Evolutionary conservation across 2,113 vertebrate species (phyloP).

Genomic region (Nanger granti): DNA sequence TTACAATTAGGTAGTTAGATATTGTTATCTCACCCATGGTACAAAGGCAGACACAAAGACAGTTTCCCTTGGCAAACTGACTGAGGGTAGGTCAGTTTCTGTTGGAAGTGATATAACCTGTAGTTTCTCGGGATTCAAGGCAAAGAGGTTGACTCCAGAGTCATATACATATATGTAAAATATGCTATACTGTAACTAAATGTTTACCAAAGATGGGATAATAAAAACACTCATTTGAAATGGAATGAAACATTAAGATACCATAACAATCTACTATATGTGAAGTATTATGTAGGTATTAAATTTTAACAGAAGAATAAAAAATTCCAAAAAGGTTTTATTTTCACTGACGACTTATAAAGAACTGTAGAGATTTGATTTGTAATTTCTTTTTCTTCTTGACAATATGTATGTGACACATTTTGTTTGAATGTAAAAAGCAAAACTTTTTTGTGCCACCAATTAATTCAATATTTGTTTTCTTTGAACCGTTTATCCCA

Average conservation of each 20-base stretch:
- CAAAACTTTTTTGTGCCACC: background rate
- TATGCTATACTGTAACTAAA: background rate
- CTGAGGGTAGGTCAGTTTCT: background rate
- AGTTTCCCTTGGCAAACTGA: background rate
- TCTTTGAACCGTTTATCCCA: background rate
- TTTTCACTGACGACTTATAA: constrained; percentile 30
- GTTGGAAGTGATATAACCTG: background rate
- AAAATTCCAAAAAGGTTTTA: background rate
- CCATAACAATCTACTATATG: background rate
- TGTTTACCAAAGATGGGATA: background rate
- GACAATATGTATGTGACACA: background rate
- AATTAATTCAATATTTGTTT: constrained; percentile 21
- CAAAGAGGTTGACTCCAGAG: background rate
- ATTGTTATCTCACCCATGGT: background rate
- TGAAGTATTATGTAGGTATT: background rate
- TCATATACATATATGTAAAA: background rate
- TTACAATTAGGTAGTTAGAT: background rate
- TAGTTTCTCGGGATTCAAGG: background rate
- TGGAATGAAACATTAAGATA: background rate
- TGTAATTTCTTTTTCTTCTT: constrained; percentile 16
- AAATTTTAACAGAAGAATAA: background rate
- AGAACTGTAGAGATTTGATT: background rate
- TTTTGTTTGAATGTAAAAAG: background rate
- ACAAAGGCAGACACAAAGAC: background rate
- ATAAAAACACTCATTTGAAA: background rate